phyloP scores from a whole-genome alignment of 35 echinoderm and acorn worm genomes.

The Anneissia japonica region DNA sequence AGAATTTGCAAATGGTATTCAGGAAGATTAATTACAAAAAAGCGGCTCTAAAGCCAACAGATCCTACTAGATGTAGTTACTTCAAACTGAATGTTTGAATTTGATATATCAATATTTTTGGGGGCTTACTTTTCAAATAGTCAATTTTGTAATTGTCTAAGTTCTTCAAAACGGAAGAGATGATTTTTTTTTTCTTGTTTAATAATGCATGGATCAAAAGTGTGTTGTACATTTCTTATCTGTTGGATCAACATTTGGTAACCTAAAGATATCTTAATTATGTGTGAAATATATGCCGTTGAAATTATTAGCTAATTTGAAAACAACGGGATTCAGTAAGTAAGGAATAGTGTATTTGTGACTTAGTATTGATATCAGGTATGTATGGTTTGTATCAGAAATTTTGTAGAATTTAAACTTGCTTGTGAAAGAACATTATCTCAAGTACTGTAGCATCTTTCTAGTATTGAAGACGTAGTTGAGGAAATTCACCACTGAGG shows the following conservation, averaged over 20 bases:
- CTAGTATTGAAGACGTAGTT: too few species aligned
- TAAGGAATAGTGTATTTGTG: too few species aligned
- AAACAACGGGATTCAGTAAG: too few species aligned
- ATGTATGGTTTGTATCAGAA: background rate
- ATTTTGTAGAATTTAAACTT: background rate
- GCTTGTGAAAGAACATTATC: background rate
- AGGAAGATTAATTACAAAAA: background rate
- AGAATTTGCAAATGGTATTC: constrained; percentile 35
- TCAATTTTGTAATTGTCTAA: background rate
- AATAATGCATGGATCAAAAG: background rate
- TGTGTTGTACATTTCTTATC: background rate
- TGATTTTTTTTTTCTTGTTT: background rate
- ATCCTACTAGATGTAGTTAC: too few species aligned
- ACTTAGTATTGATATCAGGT: background rate
- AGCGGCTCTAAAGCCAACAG: background rate
- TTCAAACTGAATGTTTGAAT: too few species aligned
- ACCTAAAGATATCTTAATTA: background rate
- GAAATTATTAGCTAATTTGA: too few species aligned
- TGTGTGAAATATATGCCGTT: too few species aligned
- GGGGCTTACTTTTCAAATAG: background rate
- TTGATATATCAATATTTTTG: background rate
- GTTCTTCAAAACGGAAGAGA: background rate
- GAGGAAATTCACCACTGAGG: background rate
- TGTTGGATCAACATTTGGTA: background rate
- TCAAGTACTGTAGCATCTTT: background rate